A percentile compares a stretch with the other conserved stretches of the same genome.
Evolutionary conservation across 2,888 invertebrate species (phyloP).

Genomic region (Parascotia fuliginaria): DNA sequence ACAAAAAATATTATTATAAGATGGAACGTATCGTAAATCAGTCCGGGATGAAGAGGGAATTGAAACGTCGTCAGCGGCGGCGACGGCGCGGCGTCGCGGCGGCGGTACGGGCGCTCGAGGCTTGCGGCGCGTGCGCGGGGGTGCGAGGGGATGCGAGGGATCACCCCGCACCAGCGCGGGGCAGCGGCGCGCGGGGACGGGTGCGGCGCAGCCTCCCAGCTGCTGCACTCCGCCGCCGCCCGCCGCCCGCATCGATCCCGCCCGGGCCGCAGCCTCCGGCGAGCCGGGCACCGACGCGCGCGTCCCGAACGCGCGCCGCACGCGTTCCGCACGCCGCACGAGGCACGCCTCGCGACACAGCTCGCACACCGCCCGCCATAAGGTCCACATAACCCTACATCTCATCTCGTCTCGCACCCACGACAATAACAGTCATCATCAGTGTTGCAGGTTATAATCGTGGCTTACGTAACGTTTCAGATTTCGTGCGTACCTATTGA

Average conservation of each 20-base stretch:
- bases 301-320: slow-evolving; percentile 62
- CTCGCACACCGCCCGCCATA: slow-evolving; percentile 55
- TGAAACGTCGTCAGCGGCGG: slow-evolving; percentile 65
- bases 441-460: slow-evolving; percentile 71
- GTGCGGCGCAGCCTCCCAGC: slow-evolving; percentile 78
- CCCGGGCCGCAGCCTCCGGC: slow-evolving; percentile 72
- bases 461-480: slow-evolving; percentile 74
- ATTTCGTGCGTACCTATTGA: slow-evolving; percentile 66
- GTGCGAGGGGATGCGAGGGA: too few relatives aligned
- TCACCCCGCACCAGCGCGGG: too few relatives aligned
- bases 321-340: slow-evolving; percentile 59
- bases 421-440: slow-evolving; percentile 61
- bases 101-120: slow-evolving; percentile 49
- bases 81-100: slow-evolving; percentile 44
- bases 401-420: slow-evolving; percentile 67
- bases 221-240: slow-evolving; percentile 83
- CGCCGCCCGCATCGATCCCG: slow-evolving; percentile 84
- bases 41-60: slow-evolving; percentile 70
- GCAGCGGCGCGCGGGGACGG: slow-evolving; percentile 48
- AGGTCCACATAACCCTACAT: slow-evolving; percentile 67
- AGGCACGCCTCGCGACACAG: slow-evolving; percentile 42
- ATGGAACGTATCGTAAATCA: slow-evolving; percentile 70
- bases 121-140: slow-evolving; percentile 40
- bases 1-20: slow-evolving; percentile 51
- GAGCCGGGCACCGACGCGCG: slow-evolving; percentile 67